Conservation (phyloP, 1,140 invertebrate species). For the Hesperophylax magnus region DNA sequence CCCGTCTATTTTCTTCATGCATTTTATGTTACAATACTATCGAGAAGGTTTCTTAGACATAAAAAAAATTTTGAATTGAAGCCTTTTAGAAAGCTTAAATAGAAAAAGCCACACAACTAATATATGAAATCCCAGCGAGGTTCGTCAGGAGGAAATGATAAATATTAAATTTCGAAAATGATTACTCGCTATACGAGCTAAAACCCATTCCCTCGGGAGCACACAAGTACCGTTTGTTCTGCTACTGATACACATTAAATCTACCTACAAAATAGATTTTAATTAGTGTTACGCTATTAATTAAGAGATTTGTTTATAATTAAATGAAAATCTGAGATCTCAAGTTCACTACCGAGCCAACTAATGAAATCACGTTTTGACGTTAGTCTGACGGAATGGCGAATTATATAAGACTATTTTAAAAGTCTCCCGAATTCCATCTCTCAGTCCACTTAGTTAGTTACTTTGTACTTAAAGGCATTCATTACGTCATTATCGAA, state of each 20-base stretch:
- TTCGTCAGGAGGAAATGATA: background rate
- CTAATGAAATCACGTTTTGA: conserved; percentile 16
- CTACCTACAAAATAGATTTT: background rate
- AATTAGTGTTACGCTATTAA: conserved; percentile 13
- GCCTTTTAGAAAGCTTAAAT: no score
- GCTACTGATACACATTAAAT: background rate
- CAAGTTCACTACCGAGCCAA: background rate
- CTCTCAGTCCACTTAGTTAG: background rate
- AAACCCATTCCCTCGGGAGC: no score
- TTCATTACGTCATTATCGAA: conserved; percentile 36
- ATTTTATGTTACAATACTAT: no score
- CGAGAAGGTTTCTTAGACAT: no score
- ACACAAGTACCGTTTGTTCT: no score
- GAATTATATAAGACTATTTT: background rate
- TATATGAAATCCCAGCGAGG: no score
- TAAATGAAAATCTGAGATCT: background rate
- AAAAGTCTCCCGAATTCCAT: background rate
- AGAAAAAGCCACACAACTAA: no score
- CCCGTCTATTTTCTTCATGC: no score
- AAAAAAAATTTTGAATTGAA: no score
- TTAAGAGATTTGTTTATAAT: conserved; percentile 23
- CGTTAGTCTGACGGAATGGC: background rate
- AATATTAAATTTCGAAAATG: background rate
- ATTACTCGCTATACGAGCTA: no score
- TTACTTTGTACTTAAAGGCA: conserved; percentile 2